A percentile compares a stretch with the other conserved stretches of the same genome.
Conservation (phyloP, 1,140 invertebrate species). For the Homalodisca vitripennis region DNA sequence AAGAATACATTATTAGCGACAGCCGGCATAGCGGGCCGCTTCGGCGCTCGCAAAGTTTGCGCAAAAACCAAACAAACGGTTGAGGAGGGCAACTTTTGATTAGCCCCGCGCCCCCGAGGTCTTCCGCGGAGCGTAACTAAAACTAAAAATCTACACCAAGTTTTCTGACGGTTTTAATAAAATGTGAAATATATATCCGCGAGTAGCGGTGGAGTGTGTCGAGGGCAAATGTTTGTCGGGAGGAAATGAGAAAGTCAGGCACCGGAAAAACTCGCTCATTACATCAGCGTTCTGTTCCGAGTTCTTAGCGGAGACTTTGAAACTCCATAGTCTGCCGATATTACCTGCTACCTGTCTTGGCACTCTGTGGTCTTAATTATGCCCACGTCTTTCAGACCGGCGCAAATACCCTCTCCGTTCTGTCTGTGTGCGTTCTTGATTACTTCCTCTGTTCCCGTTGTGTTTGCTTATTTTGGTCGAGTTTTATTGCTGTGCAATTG, state of each 20-base stretch:
- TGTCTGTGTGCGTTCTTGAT: not conserved
- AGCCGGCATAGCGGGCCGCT: too few species aligned
- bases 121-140: conserved; percentile 27
- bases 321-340: conserved; percentile 6
- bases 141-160: conserved; percentile 31
- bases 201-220: conserved; percentile 11
- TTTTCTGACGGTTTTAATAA: conserved; percentile 27
- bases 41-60: conserved; percentile 23
- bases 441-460: not conserved
- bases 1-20: conserved; percentile 24
- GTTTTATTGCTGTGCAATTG: too few species aligned
- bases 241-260: conserved; percentile 22
- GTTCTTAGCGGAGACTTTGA: not conserved
- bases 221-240: conserved; percentile 20
- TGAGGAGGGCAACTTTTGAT: conserved; percentile 19
- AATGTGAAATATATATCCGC: conserved; percentile 21
- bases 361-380: conserved; percentile 3
- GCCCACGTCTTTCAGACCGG: not conserved
- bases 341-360: not conserved
- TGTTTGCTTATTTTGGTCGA: too few species aligned
- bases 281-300: not conserved
- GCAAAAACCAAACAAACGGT: conserved; percentile 15
- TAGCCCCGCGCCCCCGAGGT: conserved; percentile 25
- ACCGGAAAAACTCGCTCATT: conserved; percentile 25
- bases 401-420: not conserved